A percentile compares a stretch with the other conserved stretches of the same genome.
phyloP scores from a whole-genome alignment of 2,888 invertebrate genomes.

The Anthrax anthrax region DNA sequence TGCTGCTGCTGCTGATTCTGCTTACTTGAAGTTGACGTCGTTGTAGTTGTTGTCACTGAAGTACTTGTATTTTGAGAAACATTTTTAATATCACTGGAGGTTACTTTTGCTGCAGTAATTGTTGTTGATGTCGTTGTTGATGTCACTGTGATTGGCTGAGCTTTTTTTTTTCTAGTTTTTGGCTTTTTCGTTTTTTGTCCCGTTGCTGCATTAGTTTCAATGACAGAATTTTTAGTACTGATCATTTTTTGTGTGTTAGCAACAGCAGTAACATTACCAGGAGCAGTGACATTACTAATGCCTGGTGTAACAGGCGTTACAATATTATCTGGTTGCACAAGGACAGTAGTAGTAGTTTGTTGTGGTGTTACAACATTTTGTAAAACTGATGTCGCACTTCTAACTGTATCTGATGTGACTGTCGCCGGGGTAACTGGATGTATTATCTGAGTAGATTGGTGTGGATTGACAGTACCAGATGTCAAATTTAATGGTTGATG shows the following conservation, averaged over 20 bases:
- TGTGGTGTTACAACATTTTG: slow-evolving; percentile 25
- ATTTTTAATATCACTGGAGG: too few species aligned
- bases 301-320: slow-evolving; percentile 8
- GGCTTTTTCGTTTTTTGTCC: slow-evolving; percentile 21
- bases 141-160: background rate
- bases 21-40: slow-evolving; percentile 17
- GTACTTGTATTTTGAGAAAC: background rate
- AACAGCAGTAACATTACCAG: too few species aligned
- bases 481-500: slow-evolving; percentile 8
- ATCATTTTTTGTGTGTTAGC: background rate
- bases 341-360: slow-evolving; percentile 13
- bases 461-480: slow-evolving; percentile 11
- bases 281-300: background rate
- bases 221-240: background rate
- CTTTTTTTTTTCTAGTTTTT: slow-evolving; percentile 20
- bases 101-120: slow-evolving; percentile 1
- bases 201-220: slow-evolving; percentile 7
- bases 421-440: slow-evolving; percentile 27
- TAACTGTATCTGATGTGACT: slow-evolving; percentile 27
- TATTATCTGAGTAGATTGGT: slow-evolving; percentile 23
- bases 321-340: slow-evolving; percentile 10
- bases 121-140: too few species aligned
- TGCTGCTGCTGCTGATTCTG: slow-evolving; percentile 18
- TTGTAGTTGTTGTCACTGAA: slow-evolving; percentile 11
- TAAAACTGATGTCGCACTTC: slow-evolving; percentile 23